phyloP scores from a whole-genome alignment of 2,888 invertebrate genomes.

The Ochlodes sylvanus region DNA sequence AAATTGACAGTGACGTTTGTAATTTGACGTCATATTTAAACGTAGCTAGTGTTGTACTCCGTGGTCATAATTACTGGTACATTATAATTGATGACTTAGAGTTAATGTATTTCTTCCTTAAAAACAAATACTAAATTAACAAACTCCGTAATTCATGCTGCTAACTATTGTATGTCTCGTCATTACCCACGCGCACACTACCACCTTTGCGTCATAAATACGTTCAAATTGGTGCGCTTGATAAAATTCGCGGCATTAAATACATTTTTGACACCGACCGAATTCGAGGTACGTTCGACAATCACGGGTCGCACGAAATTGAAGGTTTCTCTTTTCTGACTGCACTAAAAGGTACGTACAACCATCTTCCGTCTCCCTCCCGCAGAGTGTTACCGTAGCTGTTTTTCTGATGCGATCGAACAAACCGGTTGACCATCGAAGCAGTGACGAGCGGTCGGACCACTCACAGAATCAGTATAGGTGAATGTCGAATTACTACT shows the following conservation, averaged over 20 bases:
- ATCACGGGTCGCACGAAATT: conserved; percentile 63
- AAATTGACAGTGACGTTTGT: no score
- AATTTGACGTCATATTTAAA: no score
- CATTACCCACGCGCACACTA: background rate
- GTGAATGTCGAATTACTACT: conserved; percentile 72
- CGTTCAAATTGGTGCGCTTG: conserved; percentile 43
- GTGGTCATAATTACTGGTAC: no score
- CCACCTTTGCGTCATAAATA: conserved; percentile 15
- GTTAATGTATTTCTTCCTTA: background rate
- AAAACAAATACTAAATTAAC: background rate
- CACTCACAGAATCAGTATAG: conserved; percentile 57
- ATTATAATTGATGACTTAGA: background rate
- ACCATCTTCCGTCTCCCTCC: conserved; percentile 18
- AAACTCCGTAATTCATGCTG: background rate
- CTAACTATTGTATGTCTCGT: background rate
- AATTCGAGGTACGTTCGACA: conserved; percentile 65
- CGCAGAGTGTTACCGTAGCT: conserved; percentile 58
- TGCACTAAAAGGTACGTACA: conserved; percentile 24
- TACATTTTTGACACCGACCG: conserved; percentile 73
- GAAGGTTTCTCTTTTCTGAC: conserved; percentile 29
- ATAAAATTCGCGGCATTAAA: conserved; percentile 67
- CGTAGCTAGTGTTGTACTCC: no score
- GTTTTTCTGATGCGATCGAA: conserved; percentile 81
- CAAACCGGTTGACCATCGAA: conserved; percentile 81
- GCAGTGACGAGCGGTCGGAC: conserved; percentile 64